Percentiles rank a stretch among this genome's conserved stretches.
Evolutionary conservation across 2,113 vertebrate species (phyloP).

Genomic region (Arothron firmamentum): DNA sequence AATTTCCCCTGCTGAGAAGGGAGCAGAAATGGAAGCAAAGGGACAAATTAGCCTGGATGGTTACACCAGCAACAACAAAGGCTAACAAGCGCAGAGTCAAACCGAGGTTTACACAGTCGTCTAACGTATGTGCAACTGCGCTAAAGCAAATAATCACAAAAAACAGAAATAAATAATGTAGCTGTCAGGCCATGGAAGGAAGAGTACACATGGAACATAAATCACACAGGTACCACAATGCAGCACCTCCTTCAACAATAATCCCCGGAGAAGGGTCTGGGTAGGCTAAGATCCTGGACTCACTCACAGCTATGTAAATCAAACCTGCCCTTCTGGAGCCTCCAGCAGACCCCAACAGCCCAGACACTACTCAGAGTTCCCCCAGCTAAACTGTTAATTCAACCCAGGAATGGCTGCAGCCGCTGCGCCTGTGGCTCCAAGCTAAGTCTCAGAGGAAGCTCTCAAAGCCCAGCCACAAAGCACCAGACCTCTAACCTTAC

Average conservation of each 20-base stretch:
- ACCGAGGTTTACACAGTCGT: conserved; percentile 44
- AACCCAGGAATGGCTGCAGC: conserved; percentile 66
- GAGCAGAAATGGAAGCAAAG: conserved; percentile 56
- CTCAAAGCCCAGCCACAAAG: conserved; percentile 55
- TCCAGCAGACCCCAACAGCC: conserved; percentile 46
- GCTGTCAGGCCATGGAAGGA: conserved; percentile 56
- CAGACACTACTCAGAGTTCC: conserved; percentile 58
- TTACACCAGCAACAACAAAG: conserved; percentile 63
- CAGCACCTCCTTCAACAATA: conserved; percentile 57
- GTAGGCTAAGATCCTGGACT: conserved; percentile 66
- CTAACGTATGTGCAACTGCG: conserved; percentile 34
- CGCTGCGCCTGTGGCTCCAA: conserved; percentile 51
- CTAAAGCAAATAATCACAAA: conserved; percentile 68
- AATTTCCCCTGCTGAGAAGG: conserved; percentile 62
- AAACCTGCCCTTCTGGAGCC: conserved; percentile 58
- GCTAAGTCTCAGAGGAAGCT: conserved; percentile 62
- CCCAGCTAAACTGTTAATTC: conserved; percentile 66
- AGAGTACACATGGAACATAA: conserved; percentile 55
- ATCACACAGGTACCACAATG: conserved; percentile 72
- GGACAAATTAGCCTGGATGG: conserved; percentile 64
- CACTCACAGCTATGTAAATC: conserved; percentile 73
- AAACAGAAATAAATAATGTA: conserved; percentile 68
- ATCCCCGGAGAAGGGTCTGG: conserved; percentile 53
- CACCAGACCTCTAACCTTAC: conserved; percentile 55
- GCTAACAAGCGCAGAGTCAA: conserved; percentile 41